These are phyloP conservation scores for Drosophila kohkoa DNA, from an alignment of 1,140 invertebrate genomes.

Conservation along the genomic window DNA sequence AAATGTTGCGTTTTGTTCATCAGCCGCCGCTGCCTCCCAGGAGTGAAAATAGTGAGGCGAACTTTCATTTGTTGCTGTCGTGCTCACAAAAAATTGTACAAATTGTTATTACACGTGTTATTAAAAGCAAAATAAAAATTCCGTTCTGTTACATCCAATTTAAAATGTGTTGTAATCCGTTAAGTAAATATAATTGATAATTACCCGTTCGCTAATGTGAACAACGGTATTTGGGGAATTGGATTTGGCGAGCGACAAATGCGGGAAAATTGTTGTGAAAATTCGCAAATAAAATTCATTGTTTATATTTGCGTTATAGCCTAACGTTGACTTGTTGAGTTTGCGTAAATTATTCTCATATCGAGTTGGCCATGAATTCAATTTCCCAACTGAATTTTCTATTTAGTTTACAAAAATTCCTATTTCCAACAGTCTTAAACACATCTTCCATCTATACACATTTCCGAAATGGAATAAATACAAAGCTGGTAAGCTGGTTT, in stretches of 20 bases:
- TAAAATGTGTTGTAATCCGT: slow-evolving; percentile 19
- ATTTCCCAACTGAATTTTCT: no score
- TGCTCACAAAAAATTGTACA: slow-evolving; percentile 47
- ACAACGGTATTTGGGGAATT: slow-evolving; percentile 1
- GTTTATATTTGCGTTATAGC: background rate
- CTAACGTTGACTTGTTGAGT: background rate
- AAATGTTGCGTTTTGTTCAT: slow-evolving; percentile 66
- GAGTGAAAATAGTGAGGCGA: background rate
- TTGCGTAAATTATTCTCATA: background rate
- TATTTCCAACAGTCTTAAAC: no score
- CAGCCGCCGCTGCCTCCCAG: background rate
- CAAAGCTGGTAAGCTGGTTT: no score
- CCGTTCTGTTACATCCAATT: slow-evolving; percentile 3
- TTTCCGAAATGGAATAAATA: no score
- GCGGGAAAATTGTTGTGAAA: background rate
- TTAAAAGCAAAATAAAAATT: slow-evolving; percentile 38
- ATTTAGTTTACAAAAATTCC: no score
- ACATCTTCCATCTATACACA: background rate
- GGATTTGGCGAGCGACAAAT: background rate
- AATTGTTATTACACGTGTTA: slow-evolving; percentile 62
- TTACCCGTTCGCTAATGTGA: slow-evolving; percentile 1
- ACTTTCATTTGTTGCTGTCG: slow-evolving; percentile 27
- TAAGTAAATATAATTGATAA: slow-evolving; percentile 39
- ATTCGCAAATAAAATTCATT: background rate
- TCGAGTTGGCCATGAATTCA: no score